phyloP scores from a whole-genome alignment of 2,797 vertebrate species.

The Sternarchorhynchus goeldii region DNA sequence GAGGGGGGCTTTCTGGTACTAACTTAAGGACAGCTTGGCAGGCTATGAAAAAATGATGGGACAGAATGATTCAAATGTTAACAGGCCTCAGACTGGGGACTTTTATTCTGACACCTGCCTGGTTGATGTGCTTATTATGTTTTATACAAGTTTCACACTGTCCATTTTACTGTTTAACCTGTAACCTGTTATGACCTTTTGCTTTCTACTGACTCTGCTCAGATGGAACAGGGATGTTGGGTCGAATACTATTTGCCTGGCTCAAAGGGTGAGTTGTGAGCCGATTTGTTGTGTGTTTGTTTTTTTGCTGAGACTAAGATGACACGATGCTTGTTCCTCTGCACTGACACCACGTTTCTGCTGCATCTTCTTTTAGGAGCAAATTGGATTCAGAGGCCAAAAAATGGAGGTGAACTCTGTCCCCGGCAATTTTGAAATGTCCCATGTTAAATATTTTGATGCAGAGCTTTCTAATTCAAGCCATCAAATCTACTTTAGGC shows the following conservation, averaged over 20 bases:
- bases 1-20: too few relatives aligned
- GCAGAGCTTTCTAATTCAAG: neutral
- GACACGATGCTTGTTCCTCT: neutral
- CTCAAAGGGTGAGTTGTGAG: slow-evolving; percentile 78
- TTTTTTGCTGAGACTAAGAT: neutral
- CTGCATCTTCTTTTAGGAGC: slow-evolving; percentile 71
- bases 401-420: slow-evolving; percentile 82
- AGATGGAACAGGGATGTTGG: slow-evolving; percentile 92
- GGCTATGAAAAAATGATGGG: too few relatives aligned
- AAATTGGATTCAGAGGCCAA: slow-evolving; percentile 91
- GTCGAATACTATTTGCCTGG: slow-evolving; percentile 90
- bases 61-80: too few relatives aligned
- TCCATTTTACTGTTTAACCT: too few relatives aligned
- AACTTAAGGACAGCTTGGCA: too few relatives aligned
- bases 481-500: slow-evolving; percentile 65
- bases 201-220: slow-evolving; percentile 19
- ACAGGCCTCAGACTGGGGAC: too few relatives aligned
- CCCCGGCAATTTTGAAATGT: neutral
- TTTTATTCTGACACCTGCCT: too few relatives aligned
- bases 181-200: neutral
- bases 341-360: neutral
- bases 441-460: neutral
- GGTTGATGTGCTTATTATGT: too few relatives aligned
- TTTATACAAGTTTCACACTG: too few relatives aligned
- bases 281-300: neutral